Conservation (phyloP, 2,113 vertebrate genomes). For the Macrotus californicus region DNA sequence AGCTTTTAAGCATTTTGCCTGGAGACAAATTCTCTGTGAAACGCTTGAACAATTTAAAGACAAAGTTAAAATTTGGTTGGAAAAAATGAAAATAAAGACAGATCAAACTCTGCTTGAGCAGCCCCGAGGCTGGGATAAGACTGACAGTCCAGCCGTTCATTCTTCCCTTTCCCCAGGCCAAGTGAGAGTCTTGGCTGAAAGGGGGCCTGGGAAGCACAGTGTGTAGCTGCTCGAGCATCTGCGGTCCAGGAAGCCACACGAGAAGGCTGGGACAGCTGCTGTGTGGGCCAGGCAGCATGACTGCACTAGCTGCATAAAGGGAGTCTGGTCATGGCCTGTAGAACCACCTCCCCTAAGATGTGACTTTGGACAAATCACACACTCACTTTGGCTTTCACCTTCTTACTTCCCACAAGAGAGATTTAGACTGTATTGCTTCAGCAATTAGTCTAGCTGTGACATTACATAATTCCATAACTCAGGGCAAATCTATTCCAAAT, state of each 20-base stretch:
- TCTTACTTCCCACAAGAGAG: not conserved
- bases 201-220: not conserved
- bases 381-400: not conserved
- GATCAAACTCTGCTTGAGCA: not conserved
- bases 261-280: not conserved
- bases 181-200: not conserved
- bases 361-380: not conserved
- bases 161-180: not conserved
- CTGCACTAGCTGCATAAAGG: not conserved
- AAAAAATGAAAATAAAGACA: not conserved
- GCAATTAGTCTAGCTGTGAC: not conserved
- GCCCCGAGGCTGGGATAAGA: not conserved
- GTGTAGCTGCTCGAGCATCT: not conserved
- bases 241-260: not conserved
- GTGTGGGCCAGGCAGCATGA: not conserved
- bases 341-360: not conserved
- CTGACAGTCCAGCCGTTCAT: not conserved
- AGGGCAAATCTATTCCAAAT: not conserved
- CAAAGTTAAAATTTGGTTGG: conserved; percentile 72
- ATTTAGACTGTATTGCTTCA: not conserved
- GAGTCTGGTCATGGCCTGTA: not conserved
- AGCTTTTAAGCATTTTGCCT: conserved; percentile 69
- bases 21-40: conserved; percentile 66
- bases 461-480: not conserved
- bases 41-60: conserved; percentile 69